phyloP scores from a whole-genome alignment of 2,797 vertebrate species.

The Sylvia borin region DNA sequence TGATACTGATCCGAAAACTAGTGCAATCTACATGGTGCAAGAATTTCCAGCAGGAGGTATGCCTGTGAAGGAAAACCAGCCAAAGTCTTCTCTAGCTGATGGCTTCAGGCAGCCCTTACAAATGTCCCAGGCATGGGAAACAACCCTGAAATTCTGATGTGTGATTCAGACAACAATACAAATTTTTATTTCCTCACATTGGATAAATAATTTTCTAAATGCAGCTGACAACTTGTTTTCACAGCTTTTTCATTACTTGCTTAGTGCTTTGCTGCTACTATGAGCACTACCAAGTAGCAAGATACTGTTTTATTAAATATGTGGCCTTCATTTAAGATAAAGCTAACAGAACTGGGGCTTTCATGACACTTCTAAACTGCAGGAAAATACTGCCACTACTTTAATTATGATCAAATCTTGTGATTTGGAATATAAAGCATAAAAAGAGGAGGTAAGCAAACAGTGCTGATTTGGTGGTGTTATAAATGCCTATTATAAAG shows the following conservation, averaged over 20 bases:
- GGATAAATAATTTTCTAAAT: constrained; percentile 42
- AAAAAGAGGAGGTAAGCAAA: background rate
- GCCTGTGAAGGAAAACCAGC: background rate
- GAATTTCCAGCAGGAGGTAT: background rate
- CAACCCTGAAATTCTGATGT: constrained; percentile 17
- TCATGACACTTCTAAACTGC: background rate
- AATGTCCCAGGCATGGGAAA: background rate
- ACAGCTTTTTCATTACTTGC: constrained; percentile 2
- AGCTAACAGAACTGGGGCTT: background rate
- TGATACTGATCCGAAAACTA: background rate
- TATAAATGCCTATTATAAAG: too few species aligned
- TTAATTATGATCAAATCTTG: background rate
- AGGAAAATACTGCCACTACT: background rate
- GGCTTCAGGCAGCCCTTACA: background rate
- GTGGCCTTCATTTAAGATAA: background rate
- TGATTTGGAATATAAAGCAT: background rate
- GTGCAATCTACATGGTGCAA: background rate
- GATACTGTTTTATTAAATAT: background rate
- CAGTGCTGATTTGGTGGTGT: background rate
- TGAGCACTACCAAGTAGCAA: background rate
- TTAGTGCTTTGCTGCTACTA: constrained; percentile 31
- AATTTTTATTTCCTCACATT: constrained; percentile 1
- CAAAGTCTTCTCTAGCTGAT: background rate
- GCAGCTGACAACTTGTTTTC: constrained; percentile 37
- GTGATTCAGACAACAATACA: constrained; percentile 26